Evolutionary conservation across 2,113 vertebrate species (phyloP).

Genomic region (Etheostoma spectabile): DNA sequence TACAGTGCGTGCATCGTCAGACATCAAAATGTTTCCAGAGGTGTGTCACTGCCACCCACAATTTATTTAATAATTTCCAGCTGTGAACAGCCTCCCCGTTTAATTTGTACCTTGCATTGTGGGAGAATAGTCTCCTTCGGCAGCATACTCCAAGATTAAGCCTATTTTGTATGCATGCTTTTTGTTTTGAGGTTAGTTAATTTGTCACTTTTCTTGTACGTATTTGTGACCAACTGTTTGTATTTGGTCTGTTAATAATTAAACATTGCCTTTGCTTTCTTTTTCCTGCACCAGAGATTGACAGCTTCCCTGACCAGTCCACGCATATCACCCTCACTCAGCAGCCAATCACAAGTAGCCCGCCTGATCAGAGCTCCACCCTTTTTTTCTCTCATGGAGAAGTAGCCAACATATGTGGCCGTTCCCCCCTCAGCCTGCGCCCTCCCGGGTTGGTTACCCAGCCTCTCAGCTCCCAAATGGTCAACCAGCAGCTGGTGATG

Average conservation of each 20-base stretch:
- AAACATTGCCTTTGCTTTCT: constrained; percentile 13
- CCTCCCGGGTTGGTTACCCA: constrained; percentile 93
- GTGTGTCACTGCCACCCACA: not conserved
- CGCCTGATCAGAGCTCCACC: constrained; percentile 90
- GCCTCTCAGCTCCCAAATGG: constrained; percentile 95
- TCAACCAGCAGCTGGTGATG: constrained; percentile 99
- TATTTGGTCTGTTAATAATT: constrained; percentile 11
- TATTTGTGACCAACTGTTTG: not conserved
- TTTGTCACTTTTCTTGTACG: not conserved
- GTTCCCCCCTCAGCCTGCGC: constrained; percentile 89
- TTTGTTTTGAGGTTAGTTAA: not conserved
- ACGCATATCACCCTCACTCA: constrained; percentile 90
- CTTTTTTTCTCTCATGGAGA: constrained; percentile 88
- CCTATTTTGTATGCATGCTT: not conserved
- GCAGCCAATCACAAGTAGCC: constrained; percentile 91
- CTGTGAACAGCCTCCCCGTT: not conserved
- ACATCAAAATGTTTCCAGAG: constrained; percentile 1
- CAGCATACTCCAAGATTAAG: not conserved
- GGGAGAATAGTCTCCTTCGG: not conserved
- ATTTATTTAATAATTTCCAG: not conserved
- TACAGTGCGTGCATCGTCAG: not conserved
- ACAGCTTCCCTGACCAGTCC: constrained; percentile 91
- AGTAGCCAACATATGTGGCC: constrained; percentile 85
- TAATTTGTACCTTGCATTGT: constrained; percentile 10
- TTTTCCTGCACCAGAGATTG: constrained; percentile 83